phyloP scores from a whole-genome alignment of 2,888 invertebrate species.

The Zaprionus lineosus region DNA sequence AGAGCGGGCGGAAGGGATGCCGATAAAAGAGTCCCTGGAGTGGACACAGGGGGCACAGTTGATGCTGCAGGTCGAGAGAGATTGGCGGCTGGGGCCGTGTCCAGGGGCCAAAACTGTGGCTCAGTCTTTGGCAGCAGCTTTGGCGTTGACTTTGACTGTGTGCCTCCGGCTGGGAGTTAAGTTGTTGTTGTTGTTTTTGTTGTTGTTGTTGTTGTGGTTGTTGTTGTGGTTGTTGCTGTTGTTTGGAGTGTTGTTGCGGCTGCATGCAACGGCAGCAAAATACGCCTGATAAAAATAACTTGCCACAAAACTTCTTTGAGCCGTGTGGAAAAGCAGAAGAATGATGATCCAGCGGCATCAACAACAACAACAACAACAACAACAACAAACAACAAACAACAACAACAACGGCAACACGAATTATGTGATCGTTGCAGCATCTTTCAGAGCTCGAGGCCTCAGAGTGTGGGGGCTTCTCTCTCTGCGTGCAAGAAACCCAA shows the following conservation, averaged over 20 bases:
- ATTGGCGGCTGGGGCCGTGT: neutral
- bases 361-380: constrained; percentile 24
- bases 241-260: no score
- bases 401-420: constrained; percentile 59
- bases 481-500: constrained; percentile 67
- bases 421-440: constrained; percentile 69
- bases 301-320: constrained; percentile 63
- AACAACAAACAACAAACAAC: constrained; percentile 15
- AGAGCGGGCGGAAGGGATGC: constrained; percentile 44
- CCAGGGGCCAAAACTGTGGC: constrained; percentile 11
- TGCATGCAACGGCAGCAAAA: constrained; percentile 72
- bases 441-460: constrained; percentile 14
- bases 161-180: no score
- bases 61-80: constrained; percentile 34
- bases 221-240: neutral
- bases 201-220: no score
- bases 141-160: constrained; percentile 14
- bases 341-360: constrained; percentile 64
- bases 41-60: constrained; percentile 34
- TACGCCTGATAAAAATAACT: constrained; percentile 73
- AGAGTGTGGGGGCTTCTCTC: constrained; percentile 46
- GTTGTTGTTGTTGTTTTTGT: no score
- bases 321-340: constrained; percentile 70
- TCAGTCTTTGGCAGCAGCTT: constrained; percentile 11
- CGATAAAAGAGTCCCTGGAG: constrained; percentile 52